Conservation (phyloP, 2,888 invertebrate species). For the Beris chalybata region DNA sequence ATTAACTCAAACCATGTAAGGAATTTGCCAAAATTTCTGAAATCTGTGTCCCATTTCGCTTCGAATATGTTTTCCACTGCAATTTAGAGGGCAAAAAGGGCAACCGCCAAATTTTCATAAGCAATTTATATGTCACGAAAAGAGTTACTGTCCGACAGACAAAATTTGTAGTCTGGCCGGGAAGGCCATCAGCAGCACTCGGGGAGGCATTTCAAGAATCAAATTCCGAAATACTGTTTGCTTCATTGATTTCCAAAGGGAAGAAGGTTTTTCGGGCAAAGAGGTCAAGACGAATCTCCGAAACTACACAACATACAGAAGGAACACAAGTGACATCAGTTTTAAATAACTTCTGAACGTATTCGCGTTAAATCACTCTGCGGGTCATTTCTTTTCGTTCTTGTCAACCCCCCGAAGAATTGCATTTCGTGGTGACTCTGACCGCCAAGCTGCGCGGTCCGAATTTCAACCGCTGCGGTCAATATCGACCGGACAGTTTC, state of each 20-base stretch:
- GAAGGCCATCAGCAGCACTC: not conserved
- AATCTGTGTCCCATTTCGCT: no score
- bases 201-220: not conserved
- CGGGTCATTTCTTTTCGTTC: slow-evolving; percentile 26
- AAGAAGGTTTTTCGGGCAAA: not conserved
- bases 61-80: no score
- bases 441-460: not conserved
- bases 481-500: not conserved
- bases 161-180: slow-evolving; percentile 27
- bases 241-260: not conserved
- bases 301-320: slow-evolving; percentile 6
- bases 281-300: not conserved
- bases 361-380: slow-evolving; percentile 32
- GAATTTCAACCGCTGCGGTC: not conserved
- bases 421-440: not conserved
- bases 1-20: no score
- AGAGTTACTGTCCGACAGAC: slow-evolving; percentile 25
- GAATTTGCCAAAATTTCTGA: no score
- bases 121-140: slow-evolving; percentile 34
- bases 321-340: slow-evolving; percentile 27
- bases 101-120: slow-evolving; percentile 34
- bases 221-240: slow-evolving; percentile 4
- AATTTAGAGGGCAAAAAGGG: slow-evolving; percentile 27
- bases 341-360: slow-evolving; percentile 31
- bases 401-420: slow-evolving; percentile 4